A percentile compares a stretch with the other conserved stretches of the same genome.
Conservation (phyloP, 2,797 vertebrate genomes). For the Oryzias dopingdopingensis region DNA sequence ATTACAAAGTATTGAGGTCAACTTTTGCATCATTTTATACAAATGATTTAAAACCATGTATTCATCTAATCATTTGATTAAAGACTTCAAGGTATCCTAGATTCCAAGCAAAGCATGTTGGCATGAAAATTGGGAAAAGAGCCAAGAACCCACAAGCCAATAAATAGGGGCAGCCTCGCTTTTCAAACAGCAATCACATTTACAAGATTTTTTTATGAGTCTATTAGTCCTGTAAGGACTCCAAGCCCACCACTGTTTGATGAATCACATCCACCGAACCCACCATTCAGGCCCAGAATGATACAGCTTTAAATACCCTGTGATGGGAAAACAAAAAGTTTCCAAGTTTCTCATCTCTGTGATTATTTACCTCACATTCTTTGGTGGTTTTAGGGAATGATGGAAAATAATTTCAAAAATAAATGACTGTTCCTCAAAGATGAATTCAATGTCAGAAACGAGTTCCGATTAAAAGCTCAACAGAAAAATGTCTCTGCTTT, state of each 20-base stretch:
- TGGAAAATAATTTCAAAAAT: no score
- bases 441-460: conserved; percentile 4
- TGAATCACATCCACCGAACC: conserved; percentile 40
- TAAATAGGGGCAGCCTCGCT: conserved; percentile 36
- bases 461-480: conserved; percentile 12
- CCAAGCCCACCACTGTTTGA: conserved; percentile 21
- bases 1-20: no score
- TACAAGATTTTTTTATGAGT: conserved; percentile 47
- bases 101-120: conserved; percentile 18
- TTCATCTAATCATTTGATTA: no score
- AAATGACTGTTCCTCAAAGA: no score
- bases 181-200: conserved; percentile 46
- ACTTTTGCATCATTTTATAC: no score
- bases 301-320: conserved; percentile 2
- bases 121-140: conserved; percentile 32
- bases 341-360: conserved; percentile 9
- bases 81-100: no score
- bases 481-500: conserved; percentile 37
- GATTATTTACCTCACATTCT: background rate
- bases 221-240: conserved; percentile 48
- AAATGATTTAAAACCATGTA: no score
- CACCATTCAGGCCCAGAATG: conserved; percentile 26
- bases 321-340: conserved; percentile 21
- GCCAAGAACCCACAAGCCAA: conserved; percentile 31
- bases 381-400: background rate